phyloP scores from a whole-genome alignment of 2,113 vertebrate genomes.

The Sitta europaea region DNA sequence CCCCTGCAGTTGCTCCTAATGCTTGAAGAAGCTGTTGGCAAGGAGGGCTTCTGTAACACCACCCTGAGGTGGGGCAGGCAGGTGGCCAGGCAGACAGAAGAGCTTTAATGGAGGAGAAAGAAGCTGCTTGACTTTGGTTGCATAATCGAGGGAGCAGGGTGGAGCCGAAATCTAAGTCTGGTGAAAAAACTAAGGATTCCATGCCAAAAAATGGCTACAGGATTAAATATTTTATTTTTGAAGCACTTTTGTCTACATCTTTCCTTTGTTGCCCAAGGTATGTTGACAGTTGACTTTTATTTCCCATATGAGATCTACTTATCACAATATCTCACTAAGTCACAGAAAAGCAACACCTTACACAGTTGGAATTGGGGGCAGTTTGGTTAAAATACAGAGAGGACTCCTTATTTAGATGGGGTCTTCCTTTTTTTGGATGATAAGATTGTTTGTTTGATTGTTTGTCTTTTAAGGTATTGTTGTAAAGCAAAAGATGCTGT shows the following conservation, averaged over 20 bases:
- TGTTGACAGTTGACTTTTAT: neutral
- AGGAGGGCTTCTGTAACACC: neutral
- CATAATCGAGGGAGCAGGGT: neutral
- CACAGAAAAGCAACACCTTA: neutral
- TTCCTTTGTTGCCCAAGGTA: neutral
- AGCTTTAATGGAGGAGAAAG: neutral
- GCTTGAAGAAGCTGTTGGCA: neutral
- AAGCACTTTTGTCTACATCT: neutral
- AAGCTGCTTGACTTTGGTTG: neutral
- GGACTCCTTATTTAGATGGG: neutral
- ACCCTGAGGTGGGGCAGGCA: neutral
- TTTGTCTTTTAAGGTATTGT: neutral
- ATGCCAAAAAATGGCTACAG: neutral
- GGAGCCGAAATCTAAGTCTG: neutral
- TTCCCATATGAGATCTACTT: neutral
- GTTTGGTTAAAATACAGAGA: neutral
- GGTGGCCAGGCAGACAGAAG: neutral
- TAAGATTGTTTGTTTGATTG: neutral
- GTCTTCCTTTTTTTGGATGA: neutral
- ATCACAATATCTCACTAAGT: neutral
- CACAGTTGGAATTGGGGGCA: neutral
- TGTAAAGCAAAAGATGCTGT: neutral
- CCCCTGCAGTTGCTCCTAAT: neutral
- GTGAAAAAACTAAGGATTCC: neutral
- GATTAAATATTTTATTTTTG: neutral